Percentiles rank a stretch among this genome's conserved stretches.
These are phyloP conservation scores for Hoplostethus atlanticus DNA, from an alignment of 2,797 vertebrate species.

Conservation along the genomic window DNA sequence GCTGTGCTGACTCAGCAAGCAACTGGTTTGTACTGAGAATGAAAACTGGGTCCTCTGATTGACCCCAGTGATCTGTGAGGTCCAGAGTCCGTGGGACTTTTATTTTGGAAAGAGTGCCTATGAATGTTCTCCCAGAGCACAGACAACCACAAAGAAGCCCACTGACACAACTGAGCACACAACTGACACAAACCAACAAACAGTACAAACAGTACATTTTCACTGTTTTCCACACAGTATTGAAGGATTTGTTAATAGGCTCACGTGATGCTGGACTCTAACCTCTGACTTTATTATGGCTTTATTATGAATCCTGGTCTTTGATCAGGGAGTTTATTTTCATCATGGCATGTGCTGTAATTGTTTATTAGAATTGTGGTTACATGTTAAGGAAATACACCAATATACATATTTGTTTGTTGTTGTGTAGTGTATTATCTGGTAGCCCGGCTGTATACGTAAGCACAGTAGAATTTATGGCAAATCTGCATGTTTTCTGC, in stretches of 20 bases:
- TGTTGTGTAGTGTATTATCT: conserved; percentile 19
- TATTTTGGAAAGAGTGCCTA: conserved; percentile 70
- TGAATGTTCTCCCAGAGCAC: conserved; percentile 25
- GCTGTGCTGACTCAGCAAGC: conserved; percentile 61
- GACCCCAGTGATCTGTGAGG: conserved; percentile 31
- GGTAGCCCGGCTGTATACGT: conserved; percentile 13
- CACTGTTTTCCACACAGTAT: conserved; percentile 23
- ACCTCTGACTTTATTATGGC: conserved; percentile 10
- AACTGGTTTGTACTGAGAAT: conserved; percentile 59
- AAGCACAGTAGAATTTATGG: conserved; percentile 8
- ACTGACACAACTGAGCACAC: conserved; percentile 8
- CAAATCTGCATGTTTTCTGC: conserved; percentile 37
- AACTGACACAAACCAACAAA: conserved; percentile 11
- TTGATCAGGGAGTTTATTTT: conserved; percentile 20
- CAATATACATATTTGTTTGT: neutral
- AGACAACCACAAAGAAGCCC: conserved; percentile 4
- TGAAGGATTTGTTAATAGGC: neutral
- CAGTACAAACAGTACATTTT: conserved; percentile 8
- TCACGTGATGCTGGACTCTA: conserved; percentile 24
- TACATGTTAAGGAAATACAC: conserved; percentile 4
- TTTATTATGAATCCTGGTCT: conserved; percentile 17
- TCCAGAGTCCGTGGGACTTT: conserved; percentile 39
- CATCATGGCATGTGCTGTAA: neutral
- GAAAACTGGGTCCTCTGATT: conserved; percentile 24
- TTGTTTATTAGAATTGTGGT: neutral